Percentiles rank a stretch among this genome's conserved stretches.
These are phyloP conservation scores for Aplochiton taeniatus DNA, from an alignment of 2,797 vertebrate genomes.

Conservation along the genomic window DNA sequence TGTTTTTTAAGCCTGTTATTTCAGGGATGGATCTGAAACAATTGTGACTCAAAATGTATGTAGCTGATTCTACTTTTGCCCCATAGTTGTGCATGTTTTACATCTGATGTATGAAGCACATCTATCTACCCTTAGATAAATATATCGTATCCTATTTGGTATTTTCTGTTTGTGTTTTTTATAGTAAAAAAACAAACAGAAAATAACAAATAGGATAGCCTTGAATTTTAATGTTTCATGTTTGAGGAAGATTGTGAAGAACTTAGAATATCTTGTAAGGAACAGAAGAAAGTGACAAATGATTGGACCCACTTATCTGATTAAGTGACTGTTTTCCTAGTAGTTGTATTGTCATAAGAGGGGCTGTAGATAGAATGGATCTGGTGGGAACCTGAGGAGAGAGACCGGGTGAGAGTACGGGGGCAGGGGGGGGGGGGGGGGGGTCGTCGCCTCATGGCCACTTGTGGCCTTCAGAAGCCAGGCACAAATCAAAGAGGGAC, in stretches of 20 bases:
- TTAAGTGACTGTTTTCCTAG: slow-evolving; percentile 44
- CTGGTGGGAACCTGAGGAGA: slow-evolving; percentile 44
- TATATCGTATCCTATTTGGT: no score
- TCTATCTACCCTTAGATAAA: no score
- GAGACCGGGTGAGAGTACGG: slow-evolving; percentile 28
- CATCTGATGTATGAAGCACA: no score
- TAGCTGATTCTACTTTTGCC: no score
- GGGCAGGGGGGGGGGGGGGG: slow-evolving; percentile 49
- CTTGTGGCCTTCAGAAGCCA: slow-evolving; percentile 77
- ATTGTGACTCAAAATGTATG: no score
- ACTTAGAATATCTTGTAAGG: slow-evolving; percentile 16
- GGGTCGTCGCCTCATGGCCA: slow-evolving; percentile 66
- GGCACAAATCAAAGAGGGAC: slow-evolving; percentile 77
- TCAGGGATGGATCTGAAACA: no score
- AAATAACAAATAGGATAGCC: background rate
- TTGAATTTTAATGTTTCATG: background rate
- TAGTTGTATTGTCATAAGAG: slow-evolving; percentile 48
- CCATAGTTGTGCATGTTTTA: no score
- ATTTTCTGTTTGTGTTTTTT: no score
- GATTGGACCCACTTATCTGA: slow-evolving; percentile 25
- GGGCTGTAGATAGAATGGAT: slow-evolving; percentile 46
- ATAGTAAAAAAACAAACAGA: no score
- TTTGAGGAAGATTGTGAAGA: slow-evolving; percentile 8
- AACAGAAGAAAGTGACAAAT: slow-evolving; percentile 19
- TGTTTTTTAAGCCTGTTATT: background rate